These are phyloP conservation scores for Prunella himalayana DNA, from an alignment of 2,113 vertebrate genomes.

Conservation along the genomic window DNA sequence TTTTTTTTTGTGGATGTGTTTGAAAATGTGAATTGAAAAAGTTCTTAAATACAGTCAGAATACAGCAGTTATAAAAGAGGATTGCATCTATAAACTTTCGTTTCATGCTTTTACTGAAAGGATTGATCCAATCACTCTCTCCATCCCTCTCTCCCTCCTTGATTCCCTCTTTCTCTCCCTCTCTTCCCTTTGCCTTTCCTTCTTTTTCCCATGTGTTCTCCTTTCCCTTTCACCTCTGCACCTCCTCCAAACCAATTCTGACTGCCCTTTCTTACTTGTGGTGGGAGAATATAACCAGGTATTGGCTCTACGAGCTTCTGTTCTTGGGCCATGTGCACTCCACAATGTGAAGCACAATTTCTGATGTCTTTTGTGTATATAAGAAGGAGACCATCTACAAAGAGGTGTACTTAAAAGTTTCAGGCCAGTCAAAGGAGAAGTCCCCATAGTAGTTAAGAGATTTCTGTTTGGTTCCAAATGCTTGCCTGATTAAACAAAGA, in stretches of 20 bases:
- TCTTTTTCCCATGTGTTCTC: not conserved
- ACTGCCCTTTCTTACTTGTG: not conserved
- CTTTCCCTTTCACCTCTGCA: not conserved
- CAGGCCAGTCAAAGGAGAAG: not conserved
- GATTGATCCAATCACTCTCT: not conserved
- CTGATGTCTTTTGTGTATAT: not conserved
- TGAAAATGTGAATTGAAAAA: not conserved
- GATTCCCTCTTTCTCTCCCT: not conserved
- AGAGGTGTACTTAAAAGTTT: not conserved
- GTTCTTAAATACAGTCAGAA: not conserved
- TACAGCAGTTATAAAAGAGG: not conserved
- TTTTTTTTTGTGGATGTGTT: not conserved
- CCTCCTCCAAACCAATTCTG: not conserved
- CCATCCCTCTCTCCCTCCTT: not conserved
- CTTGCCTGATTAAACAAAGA: not conserved
- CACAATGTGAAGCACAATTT: not conserved
- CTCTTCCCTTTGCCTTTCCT: not conserved
- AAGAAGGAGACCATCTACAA: not conserved
- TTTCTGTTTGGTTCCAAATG: not conserved
- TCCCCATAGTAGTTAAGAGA: not conserved
- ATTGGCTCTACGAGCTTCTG: not conserved
- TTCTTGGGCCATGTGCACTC: not conserved
- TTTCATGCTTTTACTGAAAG: not conserved
- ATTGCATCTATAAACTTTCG: not conserved
- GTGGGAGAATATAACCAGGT: not conserved